phyloP scores from a whole-genome alignment of 2,888 invertebrate species.

The Litoditis marina region DNA sequence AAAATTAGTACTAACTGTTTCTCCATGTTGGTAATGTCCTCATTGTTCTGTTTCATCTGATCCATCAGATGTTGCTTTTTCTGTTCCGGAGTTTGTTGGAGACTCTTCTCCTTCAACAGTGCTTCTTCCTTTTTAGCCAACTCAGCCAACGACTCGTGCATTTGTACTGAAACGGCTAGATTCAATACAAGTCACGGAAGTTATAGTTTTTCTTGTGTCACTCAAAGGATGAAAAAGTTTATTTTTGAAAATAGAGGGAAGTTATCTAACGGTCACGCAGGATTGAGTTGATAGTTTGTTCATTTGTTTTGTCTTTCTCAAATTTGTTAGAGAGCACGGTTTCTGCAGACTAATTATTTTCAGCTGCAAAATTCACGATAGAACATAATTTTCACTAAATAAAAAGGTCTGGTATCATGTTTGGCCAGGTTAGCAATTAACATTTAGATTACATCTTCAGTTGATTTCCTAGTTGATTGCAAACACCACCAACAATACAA shows the following conservation, averaged over 20 bases:
- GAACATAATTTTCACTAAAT: too few relatives aligned
- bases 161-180: slow-evolving; percentile 20
- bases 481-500: slow-evolving; percentile 14
- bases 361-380: too few relatives aligned
- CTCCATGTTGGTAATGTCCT: slow-evolving; percentile 77
- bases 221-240: too few relatives aligned
- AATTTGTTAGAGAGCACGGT: too few relatives aligned
- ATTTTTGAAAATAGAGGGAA: too few relatives aligned
- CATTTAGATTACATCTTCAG: neutral
- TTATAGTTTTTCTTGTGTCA: too few relatives aligned
- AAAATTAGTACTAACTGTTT: slow-evolving; percentile 69
- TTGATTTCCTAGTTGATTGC: neutral
- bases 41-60: slow-evolving; percentile 76
- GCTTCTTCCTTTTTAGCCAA: slow-evolving; percentile 70
- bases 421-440: neutral
- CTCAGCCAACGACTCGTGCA: slow-evolving; percentile 17
- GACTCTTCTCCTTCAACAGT: slow-evolving; percentile 72
- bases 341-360: too few relatives aligned
- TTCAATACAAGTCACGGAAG: too few relatives aligned
- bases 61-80: slow-evolving; percentile 74
- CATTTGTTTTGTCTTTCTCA: too few relatives aligned
- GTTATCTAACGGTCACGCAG: too few relatives aligned
- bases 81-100: slow-evolving; percentile 74
- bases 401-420: too few relatives aligned
- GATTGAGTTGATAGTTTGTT: too few relatives aligned